Conservation (phyloP, 2,113 vertebrate species). For the Lophochroa leadbeateri region DNA sequence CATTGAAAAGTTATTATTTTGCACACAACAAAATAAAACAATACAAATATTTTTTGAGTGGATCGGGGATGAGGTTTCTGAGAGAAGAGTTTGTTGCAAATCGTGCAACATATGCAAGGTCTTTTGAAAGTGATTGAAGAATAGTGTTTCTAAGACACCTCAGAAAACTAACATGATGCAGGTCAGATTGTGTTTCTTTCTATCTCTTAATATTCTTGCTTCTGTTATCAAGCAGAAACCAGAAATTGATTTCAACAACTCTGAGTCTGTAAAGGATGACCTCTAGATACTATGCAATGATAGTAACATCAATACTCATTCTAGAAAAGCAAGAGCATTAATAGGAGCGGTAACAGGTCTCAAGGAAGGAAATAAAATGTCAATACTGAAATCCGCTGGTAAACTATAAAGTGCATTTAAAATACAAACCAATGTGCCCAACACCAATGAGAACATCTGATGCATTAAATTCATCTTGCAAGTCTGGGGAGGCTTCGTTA, state of each 20-base stretch:
- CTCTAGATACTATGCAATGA: neutral
- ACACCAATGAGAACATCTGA: neutral
- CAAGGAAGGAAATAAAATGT: neutral
- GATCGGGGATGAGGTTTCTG: neutral
- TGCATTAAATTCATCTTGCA: neutral
- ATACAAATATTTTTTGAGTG: neutral
- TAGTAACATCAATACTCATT: neutral
- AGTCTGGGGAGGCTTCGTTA: neutral
- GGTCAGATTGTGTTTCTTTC: neutral
- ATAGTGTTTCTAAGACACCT: neutral
- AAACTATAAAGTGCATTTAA: neutral
- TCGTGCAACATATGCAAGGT: neutral
- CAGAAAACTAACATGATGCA: neutral
- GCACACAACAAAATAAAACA: neutral
- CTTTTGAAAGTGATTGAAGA: neutral
- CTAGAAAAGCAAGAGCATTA: neutral
- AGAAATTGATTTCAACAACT: neutral
- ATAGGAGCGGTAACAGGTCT: neutral
- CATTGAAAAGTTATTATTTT: neutral
- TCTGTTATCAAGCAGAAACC: neutral
- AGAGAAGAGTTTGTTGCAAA: neutral
- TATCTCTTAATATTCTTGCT: neutral
- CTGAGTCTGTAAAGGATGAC: neutral
- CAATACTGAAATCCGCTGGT: neutral
- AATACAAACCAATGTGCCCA: neutral